These are phyloP conservation scores for Phylloscopus whistleri DNA, from an alignment of 2,113 vertebrate genomes.

Conservation along the genomic window DNA sequence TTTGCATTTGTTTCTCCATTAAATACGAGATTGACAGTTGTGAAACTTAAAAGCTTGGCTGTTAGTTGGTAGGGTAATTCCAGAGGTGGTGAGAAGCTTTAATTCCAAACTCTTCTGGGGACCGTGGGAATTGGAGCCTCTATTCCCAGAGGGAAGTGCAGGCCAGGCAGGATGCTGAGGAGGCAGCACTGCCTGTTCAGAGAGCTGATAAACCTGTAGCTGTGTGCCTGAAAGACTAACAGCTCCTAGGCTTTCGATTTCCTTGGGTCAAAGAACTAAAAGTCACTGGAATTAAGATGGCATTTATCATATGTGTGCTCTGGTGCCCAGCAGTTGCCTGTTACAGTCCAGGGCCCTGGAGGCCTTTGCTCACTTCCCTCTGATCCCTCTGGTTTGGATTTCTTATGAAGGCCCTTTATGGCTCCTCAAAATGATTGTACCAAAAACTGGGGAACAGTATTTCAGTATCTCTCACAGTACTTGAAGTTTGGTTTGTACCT, in stretches of 20 bases:
- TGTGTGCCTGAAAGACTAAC: neutral
- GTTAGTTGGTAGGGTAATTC: neutral
- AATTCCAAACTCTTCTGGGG: neutral
- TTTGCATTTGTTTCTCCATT: neutral
- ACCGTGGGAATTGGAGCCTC: fast-evolving
- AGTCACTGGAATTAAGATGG: neutral
- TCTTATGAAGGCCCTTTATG: neutral
- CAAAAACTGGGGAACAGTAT: neutral
- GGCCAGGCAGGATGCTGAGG: neutral
- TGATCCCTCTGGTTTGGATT: neutral
- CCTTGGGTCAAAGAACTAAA: neutral
- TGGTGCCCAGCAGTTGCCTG: neutral
- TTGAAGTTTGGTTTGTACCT: neutral
- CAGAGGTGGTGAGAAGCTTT: neutral
- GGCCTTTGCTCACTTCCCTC: neutral
- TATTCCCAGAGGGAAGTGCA: neutral
- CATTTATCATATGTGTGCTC: neutral
- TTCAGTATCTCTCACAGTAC: neutral
- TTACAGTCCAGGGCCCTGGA: neutral
- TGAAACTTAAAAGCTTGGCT: neutral
- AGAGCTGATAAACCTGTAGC: neutral
- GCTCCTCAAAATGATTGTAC: neutral
- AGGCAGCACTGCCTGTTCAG: neutral
- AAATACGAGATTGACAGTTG: neutral
- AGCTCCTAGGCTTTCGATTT: neutral